These are phyloP conservation scores for Phaethon lepturus DNA, from an alignment of 2,113 vertebrate species.

Conservation along the genomic window DNA sequence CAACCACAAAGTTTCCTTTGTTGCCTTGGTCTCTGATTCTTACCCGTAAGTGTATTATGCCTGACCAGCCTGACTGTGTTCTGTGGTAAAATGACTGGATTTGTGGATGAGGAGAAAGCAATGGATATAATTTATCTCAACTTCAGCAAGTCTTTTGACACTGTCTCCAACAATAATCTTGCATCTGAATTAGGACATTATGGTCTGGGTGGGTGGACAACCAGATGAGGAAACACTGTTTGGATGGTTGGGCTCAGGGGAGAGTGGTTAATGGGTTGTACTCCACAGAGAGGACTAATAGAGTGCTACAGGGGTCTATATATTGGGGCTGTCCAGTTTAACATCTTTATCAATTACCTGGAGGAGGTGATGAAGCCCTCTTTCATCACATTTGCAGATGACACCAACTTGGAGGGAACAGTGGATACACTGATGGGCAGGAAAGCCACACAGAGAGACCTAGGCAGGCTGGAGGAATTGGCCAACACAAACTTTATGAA, in stretches of 20 bases:
- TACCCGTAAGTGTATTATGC: no score
- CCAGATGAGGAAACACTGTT: background rate
- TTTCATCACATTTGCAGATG: background rate
- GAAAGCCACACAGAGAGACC: background rate
- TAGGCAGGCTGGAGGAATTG: background rate
- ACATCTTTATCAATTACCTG: background rate
- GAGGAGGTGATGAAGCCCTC: background rate
- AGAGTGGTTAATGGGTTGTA: background rate
- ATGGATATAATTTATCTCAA: background rate
- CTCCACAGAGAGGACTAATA: background rate
- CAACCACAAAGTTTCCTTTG: no score
- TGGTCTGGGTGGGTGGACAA: background rate
- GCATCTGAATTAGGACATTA: background rate
- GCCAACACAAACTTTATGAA: background rate
- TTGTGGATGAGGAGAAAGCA: background rate
- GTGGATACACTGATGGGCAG: background rate
- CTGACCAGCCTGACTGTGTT: background rate
- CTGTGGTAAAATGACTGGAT: background rate
- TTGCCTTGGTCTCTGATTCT: no score
- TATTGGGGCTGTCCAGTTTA: background rate
- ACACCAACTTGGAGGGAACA: background rate
- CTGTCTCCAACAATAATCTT: background rate
- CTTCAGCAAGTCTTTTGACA: background rate
- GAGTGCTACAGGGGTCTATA: background rate
- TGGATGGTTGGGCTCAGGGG: background rate